A percentile compares a stretch with the other conserved stretches of the same genome.
Evolutionary conservation across 2,113 vertebrate species (phyloP).

Genomic region (Micromys minutus): DNA sequence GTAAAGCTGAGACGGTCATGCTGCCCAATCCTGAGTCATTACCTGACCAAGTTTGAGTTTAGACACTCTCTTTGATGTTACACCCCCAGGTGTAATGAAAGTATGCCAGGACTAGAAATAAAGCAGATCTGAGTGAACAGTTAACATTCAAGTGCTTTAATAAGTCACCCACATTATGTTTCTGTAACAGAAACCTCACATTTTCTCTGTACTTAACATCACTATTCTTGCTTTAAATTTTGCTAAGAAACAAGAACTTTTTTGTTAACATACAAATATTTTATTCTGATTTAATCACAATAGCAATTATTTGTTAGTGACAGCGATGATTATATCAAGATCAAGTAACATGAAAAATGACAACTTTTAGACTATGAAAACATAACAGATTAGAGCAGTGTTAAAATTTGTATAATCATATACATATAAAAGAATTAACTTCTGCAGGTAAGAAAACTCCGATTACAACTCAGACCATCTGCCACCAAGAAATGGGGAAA

Average conservation of each 20-base stretch:
- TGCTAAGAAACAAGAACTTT: not conserved
- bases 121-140: not conserved
- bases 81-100: no score
- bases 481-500: no score
- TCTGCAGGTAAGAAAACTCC: no score
- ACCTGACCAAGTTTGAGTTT: not conserved
- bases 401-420: not conserved
- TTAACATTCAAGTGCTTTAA: not conserved
- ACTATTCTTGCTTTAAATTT: not conserved
- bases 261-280: not conserved
- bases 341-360: not conserved
- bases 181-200: no score
- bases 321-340: not conserved
- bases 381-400: not conserved
- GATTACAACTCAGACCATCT: no score
- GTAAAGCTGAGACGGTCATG: not conserved
- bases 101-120: not conserved
- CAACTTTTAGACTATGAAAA: not conserved
- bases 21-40: not conserved
- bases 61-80: not conserved
- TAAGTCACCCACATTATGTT: not conserved
- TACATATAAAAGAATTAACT: not conserved
- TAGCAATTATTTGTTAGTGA: slow-evolving; percentile 10
- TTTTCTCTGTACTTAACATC: not conserved
- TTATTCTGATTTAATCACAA: not conserved